These are phyloP conservation scores for Neoscelio sp. DNA, from an alignment of 2,888 invertebrate species.

Conservation along the genomic window DNA sequence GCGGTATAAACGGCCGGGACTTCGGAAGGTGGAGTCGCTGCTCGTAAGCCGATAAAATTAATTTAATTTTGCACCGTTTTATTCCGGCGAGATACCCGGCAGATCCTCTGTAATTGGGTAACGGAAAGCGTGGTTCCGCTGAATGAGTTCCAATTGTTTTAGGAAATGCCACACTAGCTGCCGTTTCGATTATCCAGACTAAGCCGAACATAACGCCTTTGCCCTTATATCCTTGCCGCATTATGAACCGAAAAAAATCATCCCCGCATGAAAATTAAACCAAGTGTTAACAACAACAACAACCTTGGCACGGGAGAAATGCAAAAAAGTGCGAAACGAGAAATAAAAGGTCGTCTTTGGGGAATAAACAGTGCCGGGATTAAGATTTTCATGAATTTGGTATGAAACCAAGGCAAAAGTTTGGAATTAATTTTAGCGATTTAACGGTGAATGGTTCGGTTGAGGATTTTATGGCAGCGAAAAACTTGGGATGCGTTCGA, in stretches of 20 bases:
- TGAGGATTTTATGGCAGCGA: constrained; percentile 49
- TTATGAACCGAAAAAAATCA: too few relatives aligned
- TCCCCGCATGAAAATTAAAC: too few relatives aligned
- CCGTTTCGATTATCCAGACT: constrained; percentile 60
- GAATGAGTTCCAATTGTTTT: constrained; percentile 63
- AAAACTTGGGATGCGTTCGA: constrained; percentile 60
- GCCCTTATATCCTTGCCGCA: constrained; percentile 40
- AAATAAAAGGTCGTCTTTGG: neutral
- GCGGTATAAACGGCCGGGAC: constrained; percentile 22
- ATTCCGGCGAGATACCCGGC: constrained; percentile 43
- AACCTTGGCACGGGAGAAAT: neutral
- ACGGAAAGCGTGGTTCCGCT: constrained; percentile 43
- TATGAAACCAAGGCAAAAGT: constrained; percentile 52
- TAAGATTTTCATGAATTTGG: constrained; percentile 52
- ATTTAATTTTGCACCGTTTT: constrained; percentile 73
- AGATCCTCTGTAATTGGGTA: constrained; percentile 61
- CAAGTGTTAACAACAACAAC: too few relatives aligned
- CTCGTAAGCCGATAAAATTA: constrained; percentile 75
- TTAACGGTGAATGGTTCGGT: constrained; percentile 49
- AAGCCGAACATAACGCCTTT: constrained; percentile 41
- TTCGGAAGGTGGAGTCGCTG: constrained; percentile 17
- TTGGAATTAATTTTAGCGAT: constrained; percentile 61
- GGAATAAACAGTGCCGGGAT: constrained; percentile 38
- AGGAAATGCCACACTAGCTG: constrained; percentile 48
- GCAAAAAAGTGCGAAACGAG: too few relatives aligned